phyloP scores from a whole-genome alignment of 1,140 invertebrate genomes.

The Octopus sinensis region DNA sequence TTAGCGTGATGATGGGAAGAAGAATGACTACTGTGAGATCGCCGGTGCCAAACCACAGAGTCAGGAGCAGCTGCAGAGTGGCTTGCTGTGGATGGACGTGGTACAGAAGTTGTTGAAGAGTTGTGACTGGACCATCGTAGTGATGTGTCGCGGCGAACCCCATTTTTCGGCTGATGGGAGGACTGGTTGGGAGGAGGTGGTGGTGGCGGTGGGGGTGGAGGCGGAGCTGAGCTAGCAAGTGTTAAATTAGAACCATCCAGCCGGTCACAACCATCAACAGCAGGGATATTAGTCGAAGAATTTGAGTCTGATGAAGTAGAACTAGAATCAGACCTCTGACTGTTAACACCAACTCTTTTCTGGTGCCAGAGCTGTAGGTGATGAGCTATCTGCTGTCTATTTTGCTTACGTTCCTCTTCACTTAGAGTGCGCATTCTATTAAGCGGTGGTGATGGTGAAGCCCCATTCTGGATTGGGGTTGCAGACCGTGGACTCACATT shows the following conservation, averaged over 20 bases:
- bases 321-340: conserved; percentile 22
- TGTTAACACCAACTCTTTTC: conserved; percentile 33
- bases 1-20: not conserved
- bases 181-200: conserved; percentile 16
- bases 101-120: conserved; percentile 1
- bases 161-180: conserved; percentile 7
- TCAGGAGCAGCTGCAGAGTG: not conserved
- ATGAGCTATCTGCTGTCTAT: conserved; percentile 47
- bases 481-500: not conserved
- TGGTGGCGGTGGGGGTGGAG: not conserved
- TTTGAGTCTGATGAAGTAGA: conserved; percentile 21
- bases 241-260: conserved; percentile 19
- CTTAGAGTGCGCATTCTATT: conserved; percentile 39
- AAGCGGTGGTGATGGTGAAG: conserved; percentile 37
- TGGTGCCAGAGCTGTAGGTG: conserved; percentile 50
- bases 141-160: conserved; percentile 5
- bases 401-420: conserved; percentile 48
- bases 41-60: conserved; percentile 28
- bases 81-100: not conserved
- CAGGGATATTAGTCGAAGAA: conserved; percentile 2
- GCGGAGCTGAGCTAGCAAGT: not conserved
- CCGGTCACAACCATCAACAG: conserved; percentile 24
- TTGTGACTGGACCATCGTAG: conserved; percentile 13
- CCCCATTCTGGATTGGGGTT: conserved; percentile 4
- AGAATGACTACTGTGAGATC: conserved; percentile 14